Conservation (phyloP, 2,113 vertebrate species). For the Caracal caracal region DNA sequence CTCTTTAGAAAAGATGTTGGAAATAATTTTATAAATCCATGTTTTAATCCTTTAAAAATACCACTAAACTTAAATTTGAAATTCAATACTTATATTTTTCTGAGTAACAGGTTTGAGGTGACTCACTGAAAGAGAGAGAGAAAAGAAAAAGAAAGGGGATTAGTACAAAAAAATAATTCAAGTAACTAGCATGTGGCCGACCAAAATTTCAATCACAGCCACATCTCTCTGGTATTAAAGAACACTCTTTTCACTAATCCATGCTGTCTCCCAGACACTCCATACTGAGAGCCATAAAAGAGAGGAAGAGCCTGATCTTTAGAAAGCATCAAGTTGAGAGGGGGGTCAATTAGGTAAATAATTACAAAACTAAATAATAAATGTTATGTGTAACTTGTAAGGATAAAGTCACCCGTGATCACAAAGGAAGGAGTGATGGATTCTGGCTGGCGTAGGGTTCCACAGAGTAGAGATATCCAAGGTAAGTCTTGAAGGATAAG, state of each 20-base stretch:
- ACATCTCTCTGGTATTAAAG: not conserved
- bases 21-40: constrained; percentile 24
- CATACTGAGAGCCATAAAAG: not conserved
- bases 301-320: not conserved
- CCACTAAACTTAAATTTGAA: not conserved
- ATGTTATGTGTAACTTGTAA: not conserved
- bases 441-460: not conserved
- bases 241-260: not conserved
- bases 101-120: not conserved
- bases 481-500: not conserved
- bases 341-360: not conserved
- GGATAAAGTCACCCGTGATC: not conserved
- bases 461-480: not conserved
- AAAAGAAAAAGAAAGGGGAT: not conserved
- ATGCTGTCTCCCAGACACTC: not conserved
- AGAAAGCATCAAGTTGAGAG: not conserved
- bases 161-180: not conserved
- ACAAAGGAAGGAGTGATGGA: not conserved
- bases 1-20: not conserved
- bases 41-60: constrained; percentile 41
- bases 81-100: not conserved
- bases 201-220: not conserved
- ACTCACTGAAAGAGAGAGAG: not conserved
- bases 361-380: not conserved
- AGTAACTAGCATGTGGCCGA: not conserved